Percentiles rank a stretch among this genome's conserved stretches.
Evolutionary conservation across 2,888 invertebrate genomes (phyloP).

Genomic region (Xanthorhoe designata): DNA sequence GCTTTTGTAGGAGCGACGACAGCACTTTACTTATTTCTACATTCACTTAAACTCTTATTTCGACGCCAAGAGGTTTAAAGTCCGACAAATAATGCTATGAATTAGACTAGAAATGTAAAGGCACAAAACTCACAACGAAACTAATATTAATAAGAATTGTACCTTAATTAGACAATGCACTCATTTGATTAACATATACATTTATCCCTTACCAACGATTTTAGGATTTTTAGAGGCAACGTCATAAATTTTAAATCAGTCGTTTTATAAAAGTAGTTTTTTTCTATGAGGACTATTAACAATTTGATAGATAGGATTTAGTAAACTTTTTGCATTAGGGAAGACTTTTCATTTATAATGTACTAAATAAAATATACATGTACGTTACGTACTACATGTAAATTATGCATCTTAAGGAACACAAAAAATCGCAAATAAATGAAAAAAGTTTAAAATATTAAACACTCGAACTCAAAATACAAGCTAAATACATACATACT

Average conservation of each 20-base stretch:
- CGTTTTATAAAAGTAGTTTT: neutral
- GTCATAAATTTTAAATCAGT: neutral
- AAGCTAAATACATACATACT: conserved; percentile 57
- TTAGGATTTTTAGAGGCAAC: neutral
- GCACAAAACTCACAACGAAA: conserved; percentile 67
- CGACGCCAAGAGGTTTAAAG: conserved; percentile 69
- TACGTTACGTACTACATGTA: neutral
- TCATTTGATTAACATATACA: neutral
- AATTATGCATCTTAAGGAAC: neutral
- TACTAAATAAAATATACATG: neutral
- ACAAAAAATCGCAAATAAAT: neutral
- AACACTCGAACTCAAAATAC: conserved; percentile 13
- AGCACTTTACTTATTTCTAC: conserved; percentile 10
- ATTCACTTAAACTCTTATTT: conserved; percentile 8
- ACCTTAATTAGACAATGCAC: conserved; percentile 3
- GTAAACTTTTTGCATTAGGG: neutral
- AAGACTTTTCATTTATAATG: neutral
- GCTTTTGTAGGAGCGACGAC: conserved; percentile 9
- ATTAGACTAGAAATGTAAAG: conserved; percentile 72
- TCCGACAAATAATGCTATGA: conserved; percentile 46
- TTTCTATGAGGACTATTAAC: neutral
- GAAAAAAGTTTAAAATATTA: neutral
- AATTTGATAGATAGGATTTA: neutral
- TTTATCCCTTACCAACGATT: neutral
- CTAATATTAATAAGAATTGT: conserved; percentile 27